Evolutionary conservation across 2,797 vertebrate species (phyloP).

Genomic region (Sciurus carolinensis): DNA sequence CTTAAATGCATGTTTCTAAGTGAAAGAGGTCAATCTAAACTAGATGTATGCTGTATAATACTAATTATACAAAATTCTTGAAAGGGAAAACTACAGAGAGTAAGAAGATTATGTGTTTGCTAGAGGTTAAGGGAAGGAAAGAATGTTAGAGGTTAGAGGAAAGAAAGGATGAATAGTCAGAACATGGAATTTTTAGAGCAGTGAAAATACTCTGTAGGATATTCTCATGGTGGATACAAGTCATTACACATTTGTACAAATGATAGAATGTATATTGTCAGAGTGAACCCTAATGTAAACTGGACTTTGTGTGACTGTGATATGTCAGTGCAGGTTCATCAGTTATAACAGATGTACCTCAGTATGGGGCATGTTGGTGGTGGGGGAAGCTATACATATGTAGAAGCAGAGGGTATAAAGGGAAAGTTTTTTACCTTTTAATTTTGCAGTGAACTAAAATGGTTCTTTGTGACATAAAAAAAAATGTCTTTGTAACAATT

Average conservation of each 20-base stretch:
- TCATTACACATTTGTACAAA: neutral
- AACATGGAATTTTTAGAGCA: neutral
- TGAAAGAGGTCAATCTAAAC: neutral
- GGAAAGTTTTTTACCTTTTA: neutral
- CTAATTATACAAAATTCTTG: neutral
- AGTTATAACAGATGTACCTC: neutral
- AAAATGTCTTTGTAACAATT: neutral
- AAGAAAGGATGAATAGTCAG: neutral
- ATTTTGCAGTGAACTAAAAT: neutral
- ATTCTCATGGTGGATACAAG: too few relatives aligned
- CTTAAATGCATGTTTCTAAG: neutral
- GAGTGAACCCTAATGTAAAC: neutral
- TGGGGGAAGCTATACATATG: too few relatives aligned
- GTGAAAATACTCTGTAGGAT: neutral
- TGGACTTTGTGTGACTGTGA: neutral
- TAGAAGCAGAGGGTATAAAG: too few relatives aligned
- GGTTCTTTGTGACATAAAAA: neutral
- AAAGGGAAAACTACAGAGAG: neutral
- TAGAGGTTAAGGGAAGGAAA: neutral
- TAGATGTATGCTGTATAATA: neutral
- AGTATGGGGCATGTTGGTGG: neutral
- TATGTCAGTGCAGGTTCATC: neutral
- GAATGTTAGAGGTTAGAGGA: neutral
- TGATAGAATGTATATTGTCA: neutral
- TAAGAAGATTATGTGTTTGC: neutral